Evolutionary conservation across 2,888 invertebrate genomes (phyloP), one percentile per base, ranked within the genome.

Genomic region (Bedellia somnulentella): DNA sequence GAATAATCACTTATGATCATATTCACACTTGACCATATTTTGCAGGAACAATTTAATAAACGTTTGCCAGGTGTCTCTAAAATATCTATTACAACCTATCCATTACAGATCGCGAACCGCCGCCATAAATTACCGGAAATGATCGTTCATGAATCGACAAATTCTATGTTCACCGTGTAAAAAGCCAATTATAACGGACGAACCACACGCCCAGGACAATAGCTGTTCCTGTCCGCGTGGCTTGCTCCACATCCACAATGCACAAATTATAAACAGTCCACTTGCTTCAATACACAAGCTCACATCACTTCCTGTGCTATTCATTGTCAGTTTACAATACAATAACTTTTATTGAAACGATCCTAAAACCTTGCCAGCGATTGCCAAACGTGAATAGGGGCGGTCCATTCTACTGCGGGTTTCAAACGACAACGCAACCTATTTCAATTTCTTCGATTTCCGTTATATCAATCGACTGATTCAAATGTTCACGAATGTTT

Each of bases 231-330:
- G 25, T 25, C 12, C 6, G 5, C 5, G 5, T 10, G 8, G 10
- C 8, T 11, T n/a, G n/a, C n/a, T n/a, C 57, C 51, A 42, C 42
- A 46, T 37, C 45, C 51, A 73, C 71, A 75, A 73, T 68, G 58
- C 49, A 64, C 71, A 67, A 71, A 75, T 75, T 73, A 73, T 75
- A 71, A 71, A 71, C 75, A 75, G 67, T 64, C 62, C 70, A 71
- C 71, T 73, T 68, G 68, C 63, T 52, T 53, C 63, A 59, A 64
- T 60, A 66, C 63, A 57, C 57, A 52, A 44, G 49, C 55, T 55
- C 66, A 56, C 63, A 66, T 66, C 67, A 63, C 66, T 73, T 75
- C 75, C 73, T 71, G 67, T 56, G 53, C 46, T 50, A 54, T 49
- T 52, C 57, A 73, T 75, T 75, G 75, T 73, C 61, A 59, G 52